A percentile compares a stretch with the other conserved stretches of the same genome.
Evolutionary conservation across 1,140 invertebrate species (phyloP).

Genomic region (Formica selysi): DNA sequence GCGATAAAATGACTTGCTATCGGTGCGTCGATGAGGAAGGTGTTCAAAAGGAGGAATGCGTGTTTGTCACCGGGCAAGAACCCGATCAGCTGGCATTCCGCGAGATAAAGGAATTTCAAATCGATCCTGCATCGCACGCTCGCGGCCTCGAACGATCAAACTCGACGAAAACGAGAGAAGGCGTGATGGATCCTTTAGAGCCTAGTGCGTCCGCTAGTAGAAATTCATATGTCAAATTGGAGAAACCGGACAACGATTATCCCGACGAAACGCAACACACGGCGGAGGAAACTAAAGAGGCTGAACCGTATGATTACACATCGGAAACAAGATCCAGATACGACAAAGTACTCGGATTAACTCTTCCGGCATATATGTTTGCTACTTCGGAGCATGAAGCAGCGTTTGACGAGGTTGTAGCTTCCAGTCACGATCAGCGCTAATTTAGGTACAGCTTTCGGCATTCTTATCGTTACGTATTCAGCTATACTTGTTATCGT

Average conservation of each 20-base stretch:
- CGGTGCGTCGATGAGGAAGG: slow-evolving; percentile 89
- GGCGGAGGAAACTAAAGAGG: slow-evolving; percentile 66
- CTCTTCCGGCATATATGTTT: slow-evolving; percentile 90
- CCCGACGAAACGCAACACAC: slow-evolving; percentile 61
- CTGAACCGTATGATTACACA: slow-evolving; percentile 84
- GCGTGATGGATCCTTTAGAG: slow-evolving; percentile 43
- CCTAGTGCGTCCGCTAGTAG: slow-evolving; percentile 69
- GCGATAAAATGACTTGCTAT: slow-evolving; percentile 92
- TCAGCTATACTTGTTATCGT: background rate
- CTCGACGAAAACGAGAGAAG: background rate
- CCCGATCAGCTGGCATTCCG: slow-evolving; percentile 23
- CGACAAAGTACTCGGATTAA: slow-evolving; percentile 88
- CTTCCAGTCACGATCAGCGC: slow-evolving; percentile 20
- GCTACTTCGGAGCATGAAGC: slow-evolving; percentile 89
- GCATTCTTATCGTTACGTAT: slow-evolving; percentile 19
- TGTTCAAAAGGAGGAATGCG: slow-evolving; percentile 91
- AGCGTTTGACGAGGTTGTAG: slow-evolving; percentile 88
- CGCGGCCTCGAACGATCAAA: background rate
- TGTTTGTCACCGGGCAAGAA: slow-evolving; percentile 88
- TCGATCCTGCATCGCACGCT: slow-evolving; percentile 21
- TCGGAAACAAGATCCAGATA: slow-evolving; percentile 89
- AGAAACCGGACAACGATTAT: slow-evolving; percentile 24
- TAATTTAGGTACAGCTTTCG: slow-evolving; percentile 13
- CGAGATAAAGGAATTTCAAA: slow-evolving; percentile 52
- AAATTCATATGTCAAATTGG: slow-evolving; percentile 54